Conservation (phyloP, 1,140 invertebrate species). For the Drosophila oshimai region DNA sequence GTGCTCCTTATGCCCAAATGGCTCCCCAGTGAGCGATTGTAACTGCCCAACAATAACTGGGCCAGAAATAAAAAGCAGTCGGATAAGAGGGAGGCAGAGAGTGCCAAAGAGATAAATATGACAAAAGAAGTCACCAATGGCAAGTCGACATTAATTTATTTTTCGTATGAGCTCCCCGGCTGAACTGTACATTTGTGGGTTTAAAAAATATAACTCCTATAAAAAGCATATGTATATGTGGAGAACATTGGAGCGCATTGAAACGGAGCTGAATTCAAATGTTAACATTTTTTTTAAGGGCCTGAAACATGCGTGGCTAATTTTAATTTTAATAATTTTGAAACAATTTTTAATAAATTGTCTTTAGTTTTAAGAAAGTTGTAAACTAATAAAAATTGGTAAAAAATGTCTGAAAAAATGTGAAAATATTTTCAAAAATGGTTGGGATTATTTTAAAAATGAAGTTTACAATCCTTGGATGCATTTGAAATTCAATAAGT, state of each 20-base stretch:
- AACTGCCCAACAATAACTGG: constrained; percentile 42
- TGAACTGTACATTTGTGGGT: constrained; percentile 54
- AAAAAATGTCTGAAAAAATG: too few species aligned
- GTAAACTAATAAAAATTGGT: too few species aligned
- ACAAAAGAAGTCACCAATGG: constrained; percentile 49
- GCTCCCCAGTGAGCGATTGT: constrained; percentile 74
- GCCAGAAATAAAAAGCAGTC: constrained; percentile 7
- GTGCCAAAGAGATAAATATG: not conserved
- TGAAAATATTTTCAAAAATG: too few species aligned
- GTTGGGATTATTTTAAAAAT: too few species aligned
- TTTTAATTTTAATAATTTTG: too few species aligned
- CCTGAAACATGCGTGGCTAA: constrained; percentile 49
- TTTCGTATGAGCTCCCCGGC: constrained; percentile 42
- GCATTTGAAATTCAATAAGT: too few species aligned
- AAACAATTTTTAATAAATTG: too few species aligned
- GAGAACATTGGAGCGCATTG: constrained; percentile 19
- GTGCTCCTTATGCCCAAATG: constrained; percentile 73
- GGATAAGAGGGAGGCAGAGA: constrained; percentile 11
- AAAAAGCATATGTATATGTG: constrained; percentile 34
- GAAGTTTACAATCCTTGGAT: too few species aligned
- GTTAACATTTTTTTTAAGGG: constrained; percentile 68
- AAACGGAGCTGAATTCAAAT: constrained; percentile 56
- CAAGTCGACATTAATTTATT: constrained; percentile 73
- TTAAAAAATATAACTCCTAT: constrained; percentile 75
- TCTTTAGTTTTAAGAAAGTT: too few species aligned